Base-by-base conservation (phyloP, 2,797 vertebrate genomes). In the Galaxias olidus region DNA sequence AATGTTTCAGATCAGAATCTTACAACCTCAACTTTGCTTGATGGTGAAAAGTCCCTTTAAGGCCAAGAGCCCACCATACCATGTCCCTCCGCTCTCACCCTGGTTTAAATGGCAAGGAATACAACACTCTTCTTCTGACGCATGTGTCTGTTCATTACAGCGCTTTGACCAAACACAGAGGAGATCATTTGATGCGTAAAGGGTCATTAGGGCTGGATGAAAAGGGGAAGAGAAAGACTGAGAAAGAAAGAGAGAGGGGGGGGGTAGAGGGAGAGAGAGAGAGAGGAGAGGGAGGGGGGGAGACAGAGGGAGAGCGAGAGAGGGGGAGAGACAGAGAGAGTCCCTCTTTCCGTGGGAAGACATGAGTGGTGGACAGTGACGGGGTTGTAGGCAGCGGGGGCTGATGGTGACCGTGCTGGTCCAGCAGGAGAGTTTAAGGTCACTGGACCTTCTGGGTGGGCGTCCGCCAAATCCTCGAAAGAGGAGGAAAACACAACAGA, bases 401-500 rank as follows among this genome's bases (percentile, higher is more conserved):
- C 67, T 76, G 42, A 56, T 72, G 69, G 64, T 75, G 69, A 67
- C 65, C 63, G 18, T 15, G 13, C 14, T 15, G 17, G 65, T 73
- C 75, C 71, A 64, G 69, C 61, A 81, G 76, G 75, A 66, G 69
- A 70, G 65, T 73, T 65, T 66, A 86, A 84, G 62, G 62, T 59
- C 69, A 68, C 20, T 69, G 20, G 14, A 73, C 56, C 64, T 62
- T 11, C 13, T n/a, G 46, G 46, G 47, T 50, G 47, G 9, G 41
- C 49, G 41, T 59, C 66, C 69, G 74, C 78, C 80, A 84, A 85
- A 86, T 89, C 86, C 83, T 89, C 77, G 81, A 90, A 89, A 90
- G 81, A 84, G 77, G 78, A 73, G 56, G 69, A 65, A 66, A 83
- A 72, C 69, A 78, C 74, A 83, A 77, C 77, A 77, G 69, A 74